Evolutionary conservation across 2,797 vertebrate species (phyloP), one percentile per base, ranked within the genome.

Genomic region (Sarcophilus harrisii): DNA sequence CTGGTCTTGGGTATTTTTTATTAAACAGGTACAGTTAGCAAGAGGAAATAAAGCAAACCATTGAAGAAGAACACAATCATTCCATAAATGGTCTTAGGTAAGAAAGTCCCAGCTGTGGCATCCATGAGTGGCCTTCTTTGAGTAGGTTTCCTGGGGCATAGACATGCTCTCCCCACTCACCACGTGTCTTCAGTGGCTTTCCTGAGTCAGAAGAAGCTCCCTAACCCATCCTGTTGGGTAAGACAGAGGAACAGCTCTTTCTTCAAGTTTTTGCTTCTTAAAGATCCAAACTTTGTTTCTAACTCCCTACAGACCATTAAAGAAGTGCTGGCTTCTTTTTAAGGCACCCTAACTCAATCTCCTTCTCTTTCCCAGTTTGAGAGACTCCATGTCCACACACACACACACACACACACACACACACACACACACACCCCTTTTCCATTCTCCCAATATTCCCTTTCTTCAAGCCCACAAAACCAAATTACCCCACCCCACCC

Each of bases 391-490:
- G 10, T 90, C 55, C 12, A 55, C 1, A 28, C 90, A 29, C 30
- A 13, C 3, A 93, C 90, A 12, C 62, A 29, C 58, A 59, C 58
- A 59, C 58, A 59, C 58, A 58, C 58, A 59, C 58, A 57, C 57
- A 57, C 57, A 58, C 58, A 21, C 58, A 24, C 58, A 55, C 54
- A 55, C 54, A 58, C 58, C 32, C 13, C 9, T 9, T 45, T 45
- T 62, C 30, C 60, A 92, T 3, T 49, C 60, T 16, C 66, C 92
- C 62, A 60, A 66, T 94, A 66, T 93, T 28, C 28, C 55, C 66
- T 93, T 96, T 96, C 89, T 95, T 96, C n/a, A 94, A 90, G 32
- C 13, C 92, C 94, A 87, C 91, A 96, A 90, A 92, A 91, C 18
- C 73, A 81, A 38, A 45, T 81, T 73, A 81, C 59, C 24, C 32